Evolutionary conservation across 2,888 invertebrate genomes (phyloP).

Genomic region (Myopa testacea): DNA sequence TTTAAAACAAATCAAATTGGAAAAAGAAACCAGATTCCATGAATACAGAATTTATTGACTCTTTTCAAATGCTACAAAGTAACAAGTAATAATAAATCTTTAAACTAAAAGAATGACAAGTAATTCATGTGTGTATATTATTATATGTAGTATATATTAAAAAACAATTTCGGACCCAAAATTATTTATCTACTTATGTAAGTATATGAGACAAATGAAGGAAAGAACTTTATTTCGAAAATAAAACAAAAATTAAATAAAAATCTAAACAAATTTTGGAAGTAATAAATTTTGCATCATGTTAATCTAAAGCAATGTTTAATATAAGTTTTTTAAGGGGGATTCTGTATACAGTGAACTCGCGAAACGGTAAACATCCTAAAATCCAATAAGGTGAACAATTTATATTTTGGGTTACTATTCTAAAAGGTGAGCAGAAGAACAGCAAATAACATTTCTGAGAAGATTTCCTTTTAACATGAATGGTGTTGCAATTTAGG

Average conservation of each 20-base stretch:
- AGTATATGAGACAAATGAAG: not conserved
- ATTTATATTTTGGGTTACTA: too few relatives aligned
- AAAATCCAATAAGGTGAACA: too few relatives aligned
- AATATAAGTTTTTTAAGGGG: not conserved
- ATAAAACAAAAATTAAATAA: not conserved
- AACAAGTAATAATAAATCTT: constrained; percentile 9
- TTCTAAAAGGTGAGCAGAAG: too few relatives aligned
- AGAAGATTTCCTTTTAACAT: too few relatives aligned
- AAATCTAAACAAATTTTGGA: constrained; percentile 33
- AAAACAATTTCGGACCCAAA: constrained; percentile 38
- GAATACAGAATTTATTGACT: constrained; percentile 29
- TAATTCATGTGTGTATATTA: too few relatives aligned
- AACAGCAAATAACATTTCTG: too few relatives aligned
- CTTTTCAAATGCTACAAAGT: constrained; percentile 29
- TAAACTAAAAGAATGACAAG: too few relatives aligned
- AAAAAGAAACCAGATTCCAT: constrained; percentile 7
- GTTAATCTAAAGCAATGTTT: not conserved
- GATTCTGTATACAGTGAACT: too few relatives aligned
- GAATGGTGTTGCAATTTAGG: too few relatives aligned
- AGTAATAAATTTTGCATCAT: constrained; percentile 28
- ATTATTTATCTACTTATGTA: constrained; percentile 27
- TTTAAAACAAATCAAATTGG: not conserved
- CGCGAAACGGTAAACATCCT: too few relatives aligned
- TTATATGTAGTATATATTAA: not conserved
- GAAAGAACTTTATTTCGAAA: not conserved